Percentiles rank a stretch among this genome's conserved stretches.
Evolutionary conservation across 2,797 vertebrate species (phyloP).

Genomic region (Phataginus tetradactyla): DNA sequence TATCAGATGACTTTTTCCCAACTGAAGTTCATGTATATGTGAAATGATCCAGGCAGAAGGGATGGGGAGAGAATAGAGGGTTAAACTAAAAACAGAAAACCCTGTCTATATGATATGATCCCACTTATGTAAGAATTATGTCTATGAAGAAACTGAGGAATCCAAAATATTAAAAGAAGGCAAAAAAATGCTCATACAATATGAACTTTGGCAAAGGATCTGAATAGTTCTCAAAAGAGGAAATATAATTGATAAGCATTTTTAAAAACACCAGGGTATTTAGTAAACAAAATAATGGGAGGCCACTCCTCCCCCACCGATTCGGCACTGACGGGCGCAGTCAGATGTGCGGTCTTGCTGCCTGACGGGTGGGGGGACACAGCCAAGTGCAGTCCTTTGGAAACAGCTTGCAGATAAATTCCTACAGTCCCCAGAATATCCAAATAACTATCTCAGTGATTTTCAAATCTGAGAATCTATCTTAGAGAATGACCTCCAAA

Average conservation of each 20-base stretch:
- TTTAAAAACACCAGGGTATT: background rate
- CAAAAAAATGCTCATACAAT: background rate
- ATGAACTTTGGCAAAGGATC: background rate
- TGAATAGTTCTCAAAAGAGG: background rate
- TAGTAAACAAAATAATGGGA: background rate
- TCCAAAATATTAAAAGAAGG: constrained; percentile 27
- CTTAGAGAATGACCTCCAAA: constrained; percentile 35
- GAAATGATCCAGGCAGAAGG: background rate
- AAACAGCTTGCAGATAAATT: background rate
- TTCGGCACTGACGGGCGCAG: background rate
- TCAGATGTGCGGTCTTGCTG: background rate
- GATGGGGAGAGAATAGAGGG: background rate
- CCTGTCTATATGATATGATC: background rate
- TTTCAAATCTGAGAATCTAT: constrained; percentile 23
- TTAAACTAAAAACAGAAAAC: constrained; percentile 4
- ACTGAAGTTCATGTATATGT: background rate
- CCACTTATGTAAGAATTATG: background rate
- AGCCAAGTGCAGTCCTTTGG: background rate
- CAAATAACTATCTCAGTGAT: constrained; percentile 3
- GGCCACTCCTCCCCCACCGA: background rate
- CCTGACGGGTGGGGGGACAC: rapidly evolving
- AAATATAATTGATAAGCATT: background rate
- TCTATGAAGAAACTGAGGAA: constrained; percentile 8
- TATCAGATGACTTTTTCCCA: background rate
- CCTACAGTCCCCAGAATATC: background rate